Percentiles rank a stretch among this genome's conserved stretches.
These are phyloP conservation scores for Timandra comae DNA, from an alignment of 2,888 invertebrate species.

Conservation along the genomic window DNA sequence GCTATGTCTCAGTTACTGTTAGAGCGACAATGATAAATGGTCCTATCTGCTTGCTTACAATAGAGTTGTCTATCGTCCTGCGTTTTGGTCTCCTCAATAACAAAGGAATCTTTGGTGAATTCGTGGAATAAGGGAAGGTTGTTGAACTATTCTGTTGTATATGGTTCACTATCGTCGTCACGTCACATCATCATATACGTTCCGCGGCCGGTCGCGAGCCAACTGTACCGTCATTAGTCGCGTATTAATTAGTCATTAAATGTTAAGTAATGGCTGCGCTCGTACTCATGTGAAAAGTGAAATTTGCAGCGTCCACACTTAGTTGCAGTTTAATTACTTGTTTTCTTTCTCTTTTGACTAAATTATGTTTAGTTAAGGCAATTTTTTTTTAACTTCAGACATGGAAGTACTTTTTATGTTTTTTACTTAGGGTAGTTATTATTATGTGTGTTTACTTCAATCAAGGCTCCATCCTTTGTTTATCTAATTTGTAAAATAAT, in stretches of 20 bases:
- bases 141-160: too few relatives aligned
- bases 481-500: too few relatives aligned
- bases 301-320: conserved; percentile 14
- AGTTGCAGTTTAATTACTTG: conserved; percentile 6
- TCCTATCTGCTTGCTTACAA: conserved; percentile 7
- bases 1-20: neutral
- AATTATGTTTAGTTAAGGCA: conserved; percentile 3
- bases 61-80: conserved; percentile 7
- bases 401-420: too few relatives aligned
- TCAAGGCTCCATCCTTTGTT: too few relatives aligned
- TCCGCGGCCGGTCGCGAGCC: too few relatives aligned
- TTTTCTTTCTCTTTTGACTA: conserved; percentile 1
- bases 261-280: conserved; percentile 17
- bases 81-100: conserved; percentile 13
- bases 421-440: too few relatives aligned
- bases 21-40: conserved; percentile 14
- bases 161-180: conserved; percentile 3
- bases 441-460: too few relatives aligned
- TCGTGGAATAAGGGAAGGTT: conserved; percentile 7
- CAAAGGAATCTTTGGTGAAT: conserved; percentile 16
- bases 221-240: neutral
- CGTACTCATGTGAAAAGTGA: conserved; percentile 24
- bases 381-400: too few relatives aligned
- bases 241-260: conserved; percentile 18
- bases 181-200: too few relatives aligned